These are phyloP conservation scores for Pristiophorus japonicus DNA, from an alignment of 2,113 vertebrate species.

Conservation along the genomic window DNA sequence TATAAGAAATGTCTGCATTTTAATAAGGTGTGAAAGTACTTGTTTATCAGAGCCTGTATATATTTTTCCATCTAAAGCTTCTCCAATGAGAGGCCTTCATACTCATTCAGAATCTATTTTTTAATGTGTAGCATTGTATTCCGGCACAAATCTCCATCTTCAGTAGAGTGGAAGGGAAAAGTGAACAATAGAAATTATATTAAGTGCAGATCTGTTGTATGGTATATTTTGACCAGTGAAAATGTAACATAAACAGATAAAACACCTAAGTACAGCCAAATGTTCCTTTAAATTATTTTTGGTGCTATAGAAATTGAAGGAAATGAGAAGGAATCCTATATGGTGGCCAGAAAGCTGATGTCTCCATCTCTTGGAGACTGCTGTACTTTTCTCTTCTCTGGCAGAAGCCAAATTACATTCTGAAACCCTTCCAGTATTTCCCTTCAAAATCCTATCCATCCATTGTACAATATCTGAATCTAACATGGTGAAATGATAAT, in stretches of 20 bases:
- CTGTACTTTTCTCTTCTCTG: conserved; percentile 50
- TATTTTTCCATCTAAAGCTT: background rate
- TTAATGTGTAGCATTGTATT: background rate
- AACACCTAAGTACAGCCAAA: background rate
- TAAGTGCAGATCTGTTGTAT: background rate
- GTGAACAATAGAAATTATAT: background rate
- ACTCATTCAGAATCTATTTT: background rate
- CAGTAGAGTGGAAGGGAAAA: background rate
- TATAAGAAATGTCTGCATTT: background rate
- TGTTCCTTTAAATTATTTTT: background rate
- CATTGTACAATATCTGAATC: background rate
- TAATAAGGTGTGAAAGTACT: background rate
- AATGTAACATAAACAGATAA: background rate
- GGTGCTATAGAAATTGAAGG: conserved; percentile 51
- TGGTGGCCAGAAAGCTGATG: conserved; percentile 49
- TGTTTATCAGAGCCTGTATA: background rate
- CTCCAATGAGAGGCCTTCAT: too few species aligned
- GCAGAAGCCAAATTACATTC: conserved; percentile 51
- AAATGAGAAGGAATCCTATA: conserved; percentile 51
- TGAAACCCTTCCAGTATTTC: conserved; percentile 47
- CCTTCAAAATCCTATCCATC: background rate
- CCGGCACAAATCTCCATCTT: background rate
- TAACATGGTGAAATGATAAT: background rate
- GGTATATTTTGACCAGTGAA: background rate
- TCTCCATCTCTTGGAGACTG: conserved; percentile 53